Evolutionary conservation across 2,797 vertebrate genomes (phyloP), one percentile per base, ranked within the genome.

Genomic region (Ctenopoma multispine): DNA sequence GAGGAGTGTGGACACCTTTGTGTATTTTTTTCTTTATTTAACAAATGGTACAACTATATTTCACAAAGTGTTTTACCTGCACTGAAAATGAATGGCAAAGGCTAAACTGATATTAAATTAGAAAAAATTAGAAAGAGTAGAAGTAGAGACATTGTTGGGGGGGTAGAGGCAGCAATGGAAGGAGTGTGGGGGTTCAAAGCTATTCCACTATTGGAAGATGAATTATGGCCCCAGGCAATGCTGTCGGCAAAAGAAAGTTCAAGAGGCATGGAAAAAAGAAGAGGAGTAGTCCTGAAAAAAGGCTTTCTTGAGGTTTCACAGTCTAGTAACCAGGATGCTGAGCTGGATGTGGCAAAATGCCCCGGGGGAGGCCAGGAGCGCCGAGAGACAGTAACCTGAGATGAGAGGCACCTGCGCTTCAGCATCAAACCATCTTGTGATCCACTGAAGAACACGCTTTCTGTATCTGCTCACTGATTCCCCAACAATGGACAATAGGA

Each of bases 221-320:
- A 87, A 89, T 87, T 83, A 85, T 84, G 48, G 89, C 93, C 83
- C 58, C 34, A 41, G 92, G 92, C 89, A 18, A 80, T 20, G 91
- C 93, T 83, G 36, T 63, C 43, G 84, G 93, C 87, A 84, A 84
- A 81, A 90, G 79, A 90, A 89, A 89, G 91, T 92, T 93, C 90
- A 92, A 91, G 86, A 91, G 83, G 86, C 76, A 72, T 73, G 69
- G 47, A 82, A 78, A 82, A 85, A 89, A 78, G 51, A 38, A 59
- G 71, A 63, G 75, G 13, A 75, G 61, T 64, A 63, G 53, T 72
- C 67, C 81, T 77, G 63, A 41, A 81, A 72, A 58, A 69, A 68
- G 71, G 41, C 55, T 86, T 90, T 77, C 67, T 83, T 58, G 36
- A 73, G 79, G 70, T 81, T 87, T 85, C 82, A 81, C 67, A 86